phyloP scores from a whole-genome alignment of 2,888 invertebrate genomes.

The Amorpha juglandis region DNA sequence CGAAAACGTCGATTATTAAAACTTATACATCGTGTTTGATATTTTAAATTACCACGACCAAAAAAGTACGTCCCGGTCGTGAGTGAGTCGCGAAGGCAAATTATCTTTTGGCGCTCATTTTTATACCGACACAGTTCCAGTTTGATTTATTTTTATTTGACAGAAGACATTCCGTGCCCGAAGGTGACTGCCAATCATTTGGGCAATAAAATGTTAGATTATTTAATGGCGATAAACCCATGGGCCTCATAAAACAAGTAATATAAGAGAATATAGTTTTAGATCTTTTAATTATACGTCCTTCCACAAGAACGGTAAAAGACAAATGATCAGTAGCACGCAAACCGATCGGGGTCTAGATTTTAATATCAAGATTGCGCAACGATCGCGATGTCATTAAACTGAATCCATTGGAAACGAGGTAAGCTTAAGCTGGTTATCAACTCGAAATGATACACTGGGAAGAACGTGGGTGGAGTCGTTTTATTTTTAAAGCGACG shows the following conservation, averaged over 20 bases:
- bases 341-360: constrained; percentile 48
- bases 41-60: neutral
- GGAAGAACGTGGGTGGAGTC: constrained; percentile 16
- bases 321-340: constrained; percentile 65
- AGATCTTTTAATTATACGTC: constrained; percentile 64
- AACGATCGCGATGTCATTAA: constrained; percentile 55
- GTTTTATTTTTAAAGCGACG: constrained; percentile 9
- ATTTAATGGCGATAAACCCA: constrained; percentile 31
- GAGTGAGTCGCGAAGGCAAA: neutral
- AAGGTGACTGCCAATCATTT: constrained; percentile 6
- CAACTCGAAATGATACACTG: constrained; percentile 38
- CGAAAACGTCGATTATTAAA: neutral
- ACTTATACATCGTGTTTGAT: neutral
- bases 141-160: constrained; percentile 22
- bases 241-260: constrained; percentile 39
- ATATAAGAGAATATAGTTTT: constrained; percentile 48
- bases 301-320: constrained; percentile 64
- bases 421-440: constrained; percentile 51
- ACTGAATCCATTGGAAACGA: constrained; percentile 51
- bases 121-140: constrained; percentile 24
- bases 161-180: constrained; percentile 8
- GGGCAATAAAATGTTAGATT: constrained; percentile 4
- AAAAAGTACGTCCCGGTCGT: neutral
- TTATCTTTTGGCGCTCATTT: constrained; percentile 1
- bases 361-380: constrained; percentile 60